These are phyloP conservation scores for Ophioninae sp. DNA, from an alignment of 2,888 invertebrate species.

Conservation along the genomic window DNA sequence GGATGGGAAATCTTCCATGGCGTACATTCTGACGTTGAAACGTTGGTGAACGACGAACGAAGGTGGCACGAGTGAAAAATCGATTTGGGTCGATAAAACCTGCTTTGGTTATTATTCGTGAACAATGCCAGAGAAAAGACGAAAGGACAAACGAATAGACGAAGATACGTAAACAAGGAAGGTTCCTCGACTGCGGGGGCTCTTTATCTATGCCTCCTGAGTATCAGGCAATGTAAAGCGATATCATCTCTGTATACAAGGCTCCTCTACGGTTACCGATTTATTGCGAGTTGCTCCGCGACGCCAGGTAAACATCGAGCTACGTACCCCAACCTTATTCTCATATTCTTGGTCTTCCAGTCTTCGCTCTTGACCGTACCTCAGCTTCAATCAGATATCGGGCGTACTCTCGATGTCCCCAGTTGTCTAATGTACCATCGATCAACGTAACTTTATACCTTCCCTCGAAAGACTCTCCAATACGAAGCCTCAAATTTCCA, in stretches of 20 bases:
- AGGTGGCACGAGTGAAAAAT: conserved; percentile 15
- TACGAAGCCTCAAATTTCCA: no score
- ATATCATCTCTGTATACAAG: background rate
- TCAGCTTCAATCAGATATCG: background rate
- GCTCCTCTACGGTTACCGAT: conserved; percentile 40
- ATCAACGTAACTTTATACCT: no score
- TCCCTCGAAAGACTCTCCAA: no score
- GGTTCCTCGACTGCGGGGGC: background rate
- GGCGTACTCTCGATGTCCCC: no score
- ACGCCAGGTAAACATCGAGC: conserved; percentile 50
- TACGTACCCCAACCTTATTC: conserved; percentile 40
- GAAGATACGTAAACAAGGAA: background rate
- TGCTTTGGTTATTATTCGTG: conserved; percentile 5
- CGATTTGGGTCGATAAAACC: background rate
- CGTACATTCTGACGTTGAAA: no score
- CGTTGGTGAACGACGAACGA: no score
- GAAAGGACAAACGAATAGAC: background rate
- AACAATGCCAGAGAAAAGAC: background rate
- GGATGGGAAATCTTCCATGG: no score
- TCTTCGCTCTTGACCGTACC: conserved; percentile 18
- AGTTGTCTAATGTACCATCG: no score
- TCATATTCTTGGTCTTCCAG: conserved; percentile 26
- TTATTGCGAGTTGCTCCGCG: conserved; percentile 43
- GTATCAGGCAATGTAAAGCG: background rate
- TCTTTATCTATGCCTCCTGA: background rate